phyloP scores from a whole-genome alignment of 30 jellyfish, hydroid and myxozoan genomes.

The Turritopsis dohrnii region DNA sequence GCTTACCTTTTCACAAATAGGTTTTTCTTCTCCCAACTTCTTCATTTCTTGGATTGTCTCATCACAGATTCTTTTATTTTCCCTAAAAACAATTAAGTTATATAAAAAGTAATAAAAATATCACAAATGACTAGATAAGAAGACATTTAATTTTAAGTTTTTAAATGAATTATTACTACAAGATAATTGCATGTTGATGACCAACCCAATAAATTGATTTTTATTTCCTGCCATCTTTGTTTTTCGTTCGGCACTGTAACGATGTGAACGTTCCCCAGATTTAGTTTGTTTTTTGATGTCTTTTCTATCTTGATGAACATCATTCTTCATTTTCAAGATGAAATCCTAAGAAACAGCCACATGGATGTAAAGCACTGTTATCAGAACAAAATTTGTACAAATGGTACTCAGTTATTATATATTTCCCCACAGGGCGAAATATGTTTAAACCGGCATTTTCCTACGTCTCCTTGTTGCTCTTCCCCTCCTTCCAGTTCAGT shows the following conservation, averaged over 20 bases:
- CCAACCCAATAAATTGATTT: neutral
- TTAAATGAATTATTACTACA: too few relatives aligned
- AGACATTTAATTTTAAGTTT: too few relatives aligned
- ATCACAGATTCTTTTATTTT: neutral
- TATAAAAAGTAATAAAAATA: too few relatives aligned
- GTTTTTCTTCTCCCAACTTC: neutral
- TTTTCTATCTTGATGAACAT: neutral
- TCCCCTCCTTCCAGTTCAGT: too few relatives aligned
- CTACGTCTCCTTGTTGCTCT: too few relatives aligned
- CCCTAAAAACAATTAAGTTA: neutral
- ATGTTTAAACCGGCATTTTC: too few relatives aligned
- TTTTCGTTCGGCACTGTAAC: conserved; percentile 78
- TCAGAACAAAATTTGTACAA: too few relatives aligned
- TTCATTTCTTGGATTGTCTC: neutral
- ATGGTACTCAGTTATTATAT: too few relatives aligned
- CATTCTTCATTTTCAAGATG: neutral
- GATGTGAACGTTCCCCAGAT: conserved; percentile 51
- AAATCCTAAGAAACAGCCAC: neutral
- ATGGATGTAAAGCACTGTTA: too few relatives aligned
- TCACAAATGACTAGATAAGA: too few relatives aligned
- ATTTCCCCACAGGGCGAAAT: too few relatives aligned
- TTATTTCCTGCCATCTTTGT: neutral
- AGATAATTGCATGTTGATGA: neutral
- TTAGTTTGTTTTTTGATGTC: conserved; percentile 4
- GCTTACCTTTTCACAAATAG: neutral